Conservation (phyloP, 1,140 invertebrate genomes). For the Augochlora pura region DNA sequence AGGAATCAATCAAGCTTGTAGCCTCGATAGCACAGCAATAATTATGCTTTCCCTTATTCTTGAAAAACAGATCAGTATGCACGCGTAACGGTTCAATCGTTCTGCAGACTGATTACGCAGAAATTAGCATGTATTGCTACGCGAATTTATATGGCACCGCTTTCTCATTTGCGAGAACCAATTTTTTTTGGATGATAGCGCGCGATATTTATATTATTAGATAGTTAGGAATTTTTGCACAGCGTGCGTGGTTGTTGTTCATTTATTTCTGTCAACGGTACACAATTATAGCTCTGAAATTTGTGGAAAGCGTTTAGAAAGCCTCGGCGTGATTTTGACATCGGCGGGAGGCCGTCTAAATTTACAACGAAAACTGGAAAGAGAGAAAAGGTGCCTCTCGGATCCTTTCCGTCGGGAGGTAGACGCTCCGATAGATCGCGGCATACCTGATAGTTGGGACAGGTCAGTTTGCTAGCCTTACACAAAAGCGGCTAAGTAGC, state of each 20-base stretch:
- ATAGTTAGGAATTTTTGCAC: no score
- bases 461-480: slow-evolving; percentile 67
- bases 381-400: neutral
- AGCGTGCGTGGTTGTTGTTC: no score
- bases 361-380: slow-evolving; percentile 19
- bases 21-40: slow-evolving; percentile 27
- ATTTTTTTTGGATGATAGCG: no score
- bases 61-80: slow-evolving; percentile 37
- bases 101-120: slow-evolving; percentile 12
- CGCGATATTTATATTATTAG: no score
- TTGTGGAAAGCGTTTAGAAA: no score
- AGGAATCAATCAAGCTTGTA: slow-evolving; percentile 45
- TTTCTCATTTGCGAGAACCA: no score
- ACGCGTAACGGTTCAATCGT: slow-evolving; percentile 21
- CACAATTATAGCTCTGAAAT: no score
- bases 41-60: slow-evolving; percentile 42
- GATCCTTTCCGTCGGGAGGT: neutral
- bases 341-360: neutral
- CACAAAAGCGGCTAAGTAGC: slow-evolving; percentile 58
- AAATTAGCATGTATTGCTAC: slow-evolving; percentile 23
- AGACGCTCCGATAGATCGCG: slow-evolving; percentile 6
- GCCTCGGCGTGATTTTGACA: no score
- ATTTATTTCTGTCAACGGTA: no score
- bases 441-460: slow-evolving; percentile 57
- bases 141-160: neutral